Evolutionary conservation across 1,140 invertebrate genomes (phyloP), one percentile per base, ranked within the genome.

Genomic region (Monomorium pharaonis): DNA sequence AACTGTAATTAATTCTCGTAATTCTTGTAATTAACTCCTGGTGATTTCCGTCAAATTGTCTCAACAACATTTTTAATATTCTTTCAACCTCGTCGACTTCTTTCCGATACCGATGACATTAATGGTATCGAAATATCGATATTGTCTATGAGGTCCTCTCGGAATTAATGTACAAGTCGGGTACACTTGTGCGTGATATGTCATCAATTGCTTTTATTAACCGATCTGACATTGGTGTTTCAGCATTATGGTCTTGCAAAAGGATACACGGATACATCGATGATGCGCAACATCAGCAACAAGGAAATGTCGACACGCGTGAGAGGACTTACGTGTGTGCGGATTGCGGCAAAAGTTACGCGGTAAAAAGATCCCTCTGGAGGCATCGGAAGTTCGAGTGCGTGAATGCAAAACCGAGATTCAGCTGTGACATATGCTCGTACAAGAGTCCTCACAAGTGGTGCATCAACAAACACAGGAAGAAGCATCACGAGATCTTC

Each of bases 331-430:
- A 86, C 69, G 65, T 85, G 10, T 92, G 91, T 47, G 33, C 37
- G 1, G 85, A 86, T 14, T 95, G 95, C 63, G 93, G 94, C 42
- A 93, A 94, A n/a, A 80, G 84, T 9, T 95, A 95, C 85, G 88
- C 88, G 18, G 92, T 92, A 3, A 88, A 90, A 18, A 93, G 94
- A n/a, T 95, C 94, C 9, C 87, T 95, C 0, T 93, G 93, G 86
- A 92, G 94, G 44, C 95, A 95, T 80, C 92, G 93, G 63, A 95
- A 95, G 47, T 95, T 94, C 81, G 95, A 96, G 67, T 96, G 95
- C 81, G 84, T 94, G 58, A 92, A 94, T 67, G 88, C 94, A 0
- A 90, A 84, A 37, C 93, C 95, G 0, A 93, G 93, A 44, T 94
- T 95, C 60, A 80, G 90, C 0, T 96, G 96, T 84, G 91, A 94